A percentile compares a stretch with the other conserved stretches of the same genome.
phyloP scores from a whole-genome alignment of 1,140 invertebrate genomes.

The Papilio polyxenes region DNA sequence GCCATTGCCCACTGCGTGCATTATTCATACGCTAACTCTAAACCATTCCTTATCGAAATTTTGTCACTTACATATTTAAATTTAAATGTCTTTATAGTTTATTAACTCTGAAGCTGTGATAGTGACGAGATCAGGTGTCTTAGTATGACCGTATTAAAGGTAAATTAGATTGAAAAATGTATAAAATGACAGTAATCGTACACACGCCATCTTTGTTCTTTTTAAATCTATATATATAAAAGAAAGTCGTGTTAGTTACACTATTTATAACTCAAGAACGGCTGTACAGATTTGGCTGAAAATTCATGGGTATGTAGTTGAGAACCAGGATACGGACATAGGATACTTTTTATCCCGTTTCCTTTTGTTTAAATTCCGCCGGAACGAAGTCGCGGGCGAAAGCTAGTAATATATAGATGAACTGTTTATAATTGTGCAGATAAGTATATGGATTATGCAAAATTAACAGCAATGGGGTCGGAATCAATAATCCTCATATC shows the following conservation, averaged over 20 bases:
- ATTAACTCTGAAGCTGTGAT: neutral
- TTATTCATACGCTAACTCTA: constrained; percentile 4
- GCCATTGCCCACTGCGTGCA: neutral
- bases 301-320: too few species aligned
- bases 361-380: too few species aligned
- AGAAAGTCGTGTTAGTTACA: too few species aligned
- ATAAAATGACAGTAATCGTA: too few species aligned
- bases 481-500: constrained; percentile 18
- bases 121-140: neutral
- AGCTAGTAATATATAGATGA: too few species aligned
- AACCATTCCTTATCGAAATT: constrained; percentile 19
- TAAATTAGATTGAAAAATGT: neutral
- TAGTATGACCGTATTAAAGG: neutral
- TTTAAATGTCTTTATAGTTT: constrained; percentile 4
- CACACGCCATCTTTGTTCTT: neutral
- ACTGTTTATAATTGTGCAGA: neutral
- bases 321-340: too few species aligned
- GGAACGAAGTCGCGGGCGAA: too few species aligned
- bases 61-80: constrained; percentile 7
- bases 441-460: neutral
- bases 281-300: too few species aligned
- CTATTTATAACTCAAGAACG: too few species aligned
- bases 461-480: neutral
- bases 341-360: too few species aligned
- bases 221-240: too few species aligned